Evolutionary conservation across 2,888 invertebrate species (phyloP), one percentile per base, ranked within the genome.

Genomic region (Drosophila mercatorum): DNA sequence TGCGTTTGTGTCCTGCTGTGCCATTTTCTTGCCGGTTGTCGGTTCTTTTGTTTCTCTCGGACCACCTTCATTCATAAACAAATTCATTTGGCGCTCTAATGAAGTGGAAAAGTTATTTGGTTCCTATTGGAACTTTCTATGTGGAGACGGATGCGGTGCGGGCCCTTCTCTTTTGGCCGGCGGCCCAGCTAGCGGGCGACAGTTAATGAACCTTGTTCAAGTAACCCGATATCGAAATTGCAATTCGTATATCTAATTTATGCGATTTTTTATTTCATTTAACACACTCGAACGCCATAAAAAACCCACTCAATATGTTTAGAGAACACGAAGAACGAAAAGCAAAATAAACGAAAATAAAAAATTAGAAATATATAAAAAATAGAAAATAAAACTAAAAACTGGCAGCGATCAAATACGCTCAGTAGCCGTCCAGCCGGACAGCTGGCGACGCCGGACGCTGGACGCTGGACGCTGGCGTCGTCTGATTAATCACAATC

Each of bases 221-320:
- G 89, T 89, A 88, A 85, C 69, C 82, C 77, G 84, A 85, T 85
- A 85, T 79, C 76, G 73, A 49, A 81, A 89, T 77, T 85, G 84
- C 89, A 85, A 89, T 89, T 78, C 72, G 68, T 80, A 61, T 87
- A 85, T 87, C 76, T 89, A 89, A 85, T 85, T 85, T 89, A 85
- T 89, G 85, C 89, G 82, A 73, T 78, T 81, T 88, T 88, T 83
- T 72, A 81, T 89, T 72, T 75, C 58, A 78, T 87, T 84, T 78
- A 87, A 87, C 78, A 88, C 83, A 88, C 83, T 88, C 74, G 68
- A 69, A 74, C 68, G 68, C 62, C 74, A 83, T 77, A 75, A 71
- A 78, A 84, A 83, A 71, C 79, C 89, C 89, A 87, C 84, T 84
- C 88, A 78, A 77, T 75, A 46, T 80, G 60, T 80, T 71, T 72